Evolutionary conservation across 2,888 invertebrate species (phyloP).

Genomic region (Sarcophaga caerulescens): DNA sequence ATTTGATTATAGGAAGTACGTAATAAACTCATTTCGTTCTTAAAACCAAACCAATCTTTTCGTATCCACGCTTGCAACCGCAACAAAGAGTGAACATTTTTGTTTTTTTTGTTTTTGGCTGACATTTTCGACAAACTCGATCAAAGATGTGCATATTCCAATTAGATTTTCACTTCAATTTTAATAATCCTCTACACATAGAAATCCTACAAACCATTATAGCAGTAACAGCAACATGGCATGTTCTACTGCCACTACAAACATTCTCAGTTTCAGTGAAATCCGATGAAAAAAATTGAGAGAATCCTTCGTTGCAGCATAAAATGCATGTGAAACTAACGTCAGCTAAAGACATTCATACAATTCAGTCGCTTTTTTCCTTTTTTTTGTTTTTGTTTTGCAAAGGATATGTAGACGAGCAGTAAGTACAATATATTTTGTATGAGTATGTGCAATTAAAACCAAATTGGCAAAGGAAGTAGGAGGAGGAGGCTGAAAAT

Average conservation of each 20-base stretch:
- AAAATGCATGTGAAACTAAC: slow-evolving; percentile 34
- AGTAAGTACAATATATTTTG: not conserved
- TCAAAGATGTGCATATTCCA: slow-evolving; percentile 38
- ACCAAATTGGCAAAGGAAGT: slow-evolving; percentile 26
- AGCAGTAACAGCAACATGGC: not conserved
- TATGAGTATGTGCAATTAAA: slow-evolving; percentile 16
- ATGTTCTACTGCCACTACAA: not conserved
- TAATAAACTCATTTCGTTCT: not conserved
- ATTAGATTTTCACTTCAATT: slow-evolving; percentile 36
- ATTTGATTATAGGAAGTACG: too few relatives aligned
- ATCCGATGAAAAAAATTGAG: not conserved
- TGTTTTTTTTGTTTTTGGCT: not conserved
- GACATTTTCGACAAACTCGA: slow-evolving; percentile 30
- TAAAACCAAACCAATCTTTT: not conserved
- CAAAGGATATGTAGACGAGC: not conserved
- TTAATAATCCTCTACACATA: slow-evolving; percentile 15
- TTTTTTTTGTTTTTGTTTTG: not conserved
- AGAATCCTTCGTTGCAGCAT: too few relatives aligned
- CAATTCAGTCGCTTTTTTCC: not conserved
- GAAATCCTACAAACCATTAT: not conserved
- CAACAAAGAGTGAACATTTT: slow-evolving; percentile 27
- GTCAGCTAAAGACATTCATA: slow-evolving; percentile 27
- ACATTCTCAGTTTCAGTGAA: too few relatives aligned
- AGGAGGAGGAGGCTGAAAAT: not conserved
- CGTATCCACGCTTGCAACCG: not conserved